These are phyloP conservation scores for Entelurus aequoreus DNA, from an alignment of 2,113 vertebrate species.

Conservation along the genomic window DNA sequence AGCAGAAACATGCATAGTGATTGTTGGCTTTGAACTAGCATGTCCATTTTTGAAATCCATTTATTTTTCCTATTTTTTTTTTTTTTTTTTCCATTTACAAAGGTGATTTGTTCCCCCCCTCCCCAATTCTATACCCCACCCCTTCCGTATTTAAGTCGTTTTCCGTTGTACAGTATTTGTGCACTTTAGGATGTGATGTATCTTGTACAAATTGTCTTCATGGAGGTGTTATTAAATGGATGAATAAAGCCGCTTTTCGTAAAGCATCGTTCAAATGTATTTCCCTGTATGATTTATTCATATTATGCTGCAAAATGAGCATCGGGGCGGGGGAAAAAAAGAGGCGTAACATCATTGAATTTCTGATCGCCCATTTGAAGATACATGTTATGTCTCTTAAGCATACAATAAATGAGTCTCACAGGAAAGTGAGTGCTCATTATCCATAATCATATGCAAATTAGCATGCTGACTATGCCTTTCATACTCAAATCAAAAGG, in stretches of 20 bases:
- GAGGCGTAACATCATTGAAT: not conserved
- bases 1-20: constrained; percentile 63
- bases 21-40: constrained; percentile 65
- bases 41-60: constrained; percentile 57
- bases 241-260: constrained; percentile 75
- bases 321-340: not conserved
- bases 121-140: not conserved
- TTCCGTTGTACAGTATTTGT: constrained; percentile 81
- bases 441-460: too few relatives aligned
- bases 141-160: constrained; percentile 79
- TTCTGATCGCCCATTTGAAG: not conserved
- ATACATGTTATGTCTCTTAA: not conserved
- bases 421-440: not conserved
- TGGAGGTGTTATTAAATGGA: constrained; percentile 77
- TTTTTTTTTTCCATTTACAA: constrained; percentile 57
- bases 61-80: constrained; percentile 55
- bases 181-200: constrained; percentile 92
- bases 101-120: constrained; percentile 31
- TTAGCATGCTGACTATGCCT: too few relatives aligned
- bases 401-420: not conserved
- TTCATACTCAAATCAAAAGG: too few relatives aligned
- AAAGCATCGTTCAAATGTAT: constrained; percentile 53
- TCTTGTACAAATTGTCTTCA: constrained; percentile 84
- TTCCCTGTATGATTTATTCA: constrained; percentile 29
- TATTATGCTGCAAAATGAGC: not conserved